phyloP scores from a whole-genome alignment of 2,797 vertebrate species.

The Siniperca scherzeri region DNA sequence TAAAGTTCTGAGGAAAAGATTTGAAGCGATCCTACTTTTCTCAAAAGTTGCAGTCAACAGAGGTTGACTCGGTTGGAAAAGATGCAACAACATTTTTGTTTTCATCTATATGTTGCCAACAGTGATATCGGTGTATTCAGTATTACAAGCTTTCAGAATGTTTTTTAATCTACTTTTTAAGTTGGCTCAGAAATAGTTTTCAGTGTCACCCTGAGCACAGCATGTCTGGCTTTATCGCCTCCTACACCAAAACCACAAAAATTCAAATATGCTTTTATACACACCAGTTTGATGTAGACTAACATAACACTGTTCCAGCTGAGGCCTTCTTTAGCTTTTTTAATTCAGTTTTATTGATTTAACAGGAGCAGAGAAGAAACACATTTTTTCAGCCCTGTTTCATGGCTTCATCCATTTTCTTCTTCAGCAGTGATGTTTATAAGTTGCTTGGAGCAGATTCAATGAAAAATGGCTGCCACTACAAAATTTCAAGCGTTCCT shows the following conservation, averaged over 20 bases:
- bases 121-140: neutral
- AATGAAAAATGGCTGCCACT: slow-evolving; percentile 15
- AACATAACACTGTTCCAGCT: neutral
- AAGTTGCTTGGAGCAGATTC: slow-evolving; percentile 14
- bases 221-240: slow-evolving; percentile 25
- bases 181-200: slow-evolving; percentile 6
- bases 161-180: neutral
- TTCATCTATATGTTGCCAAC: neutral
- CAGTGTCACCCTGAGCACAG: neutral
- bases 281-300: neutral
- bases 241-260: neutral
- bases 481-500: neutral
- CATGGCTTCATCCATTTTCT: slow-evolving; percentile 1
- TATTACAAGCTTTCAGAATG: neutral
- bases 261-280: neutral
- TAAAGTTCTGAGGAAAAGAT: neutral
- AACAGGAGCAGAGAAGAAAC: neutral
- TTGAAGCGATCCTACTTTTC: slow-evolving; percentile 7
- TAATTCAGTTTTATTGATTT: neutral
- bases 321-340: neutral
- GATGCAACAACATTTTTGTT: neutral
- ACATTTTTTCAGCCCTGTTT: neutral
- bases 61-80: neutral
- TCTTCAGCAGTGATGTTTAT: neutral
- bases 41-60: neutral